Base-by-base conservation (phyloP, 2,888 invertebrate species). In the Agrotis clavis region DNA sequence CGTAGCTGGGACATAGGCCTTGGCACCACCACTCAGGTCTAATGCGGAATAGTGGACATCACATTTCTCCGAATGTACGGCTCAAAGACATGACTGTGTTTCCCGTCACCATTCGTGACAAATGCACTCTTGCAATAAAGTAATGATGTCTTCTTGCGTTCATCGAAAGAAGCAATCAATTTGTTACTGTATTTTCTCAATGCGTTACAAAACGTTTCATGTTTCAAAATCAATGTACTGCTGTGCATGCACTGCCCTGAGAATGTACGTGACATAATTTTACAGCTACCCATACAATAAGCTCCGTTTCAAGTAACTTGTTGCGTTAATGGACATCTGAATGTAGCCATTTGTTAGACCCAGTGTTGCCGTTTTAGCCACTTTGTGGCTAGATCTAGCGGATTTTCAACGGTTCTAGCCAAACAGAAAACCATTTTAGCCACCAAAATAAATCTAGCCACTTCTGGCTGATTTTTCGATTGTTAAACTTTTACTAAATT, bases 91-190 rank as follows among this genome's bases (percentile, higher is more conserved):
- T 14, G 1, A 30, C 6, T 35, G 18, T 18, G 30, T 13, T n/a
- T 35, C 13, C n/a, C 4, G n/a, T 57, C 13, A 30, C 13, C 5
- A 11, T n/a, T 14, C 14, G 14, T 14, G 3, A 19, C 41, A 81
- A 65, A 65, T 71, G 47, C 21, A 79, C 47, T 80, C n/a, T 14
- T 45, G 25, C 59, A 25, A 53, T 45, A 1, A 53, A 41, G 19
- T 51, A 57, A 47, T 69, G 35, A 53, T 19, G 45, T 9, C 45
- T 47, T 51, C 25, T 30, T 35, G 21, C 30, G n/a, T 57, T 62
- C 53, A 45, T 25, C 14, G n/a, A 21, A 11, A 48, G 59, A 59
- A 63, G 62, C 62, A 53, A 75, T 70, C 45, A 67, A 68, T 56
- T 48, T 25, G 4, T 2, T 60, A 60, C 59, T 25, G 50, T 51